phyloP scores from a whole-genome alignment of 1,140 invertebrate genomes.

The Plutomurus gul region DNA sequence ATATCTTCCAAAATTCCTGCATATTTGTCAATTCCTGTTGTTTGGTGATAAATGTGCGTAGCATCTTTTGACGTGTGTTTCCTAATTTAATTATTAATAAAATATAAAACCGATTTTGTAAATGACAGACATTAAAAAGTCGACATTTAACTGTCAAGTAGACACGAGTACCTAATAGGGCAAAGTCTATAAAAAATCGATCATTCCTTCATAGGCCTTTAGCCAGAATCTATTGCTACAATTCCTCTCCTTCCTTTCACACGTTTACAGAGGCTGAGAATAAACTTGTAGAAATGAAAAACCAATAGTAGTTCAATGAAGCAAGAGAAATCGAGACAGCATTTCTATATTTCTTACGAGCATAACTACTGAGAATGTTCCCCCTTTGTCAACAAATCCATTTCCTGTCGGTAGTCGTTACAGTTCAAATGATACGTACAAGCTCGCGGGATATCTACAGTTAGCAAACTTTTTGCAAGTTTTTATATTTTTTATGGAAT shows the following conservation, averaged over 20 bases:
- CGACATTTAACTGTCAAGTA: neutral
- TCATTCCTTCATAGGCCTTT: neutral
- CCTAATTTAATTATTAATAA: too few relatives aligned
- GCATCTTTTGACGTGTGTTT: too few relatives aligned
- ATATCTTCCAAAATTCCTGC: too few relatives aligned
- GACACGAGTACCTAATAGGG: neutral
- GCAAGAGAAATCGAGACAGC: constrained; percentile 5
- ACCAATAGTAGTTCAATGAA: constrained; percentile 15
- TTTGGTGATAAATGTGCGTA: too few relatives aligned
- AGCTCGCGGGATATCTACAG: too few relatives aligned
- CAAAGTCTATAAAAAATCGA: neutral
- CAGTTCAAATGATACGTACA: too few relatives aligned
- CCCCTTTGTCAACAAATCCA: neutral
- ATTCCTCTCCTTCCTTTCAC: neutral
- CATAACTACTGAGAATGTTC: too few relatives aligned
- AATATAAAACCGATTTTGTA: neutral
- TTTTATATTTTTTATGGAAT: neutral
- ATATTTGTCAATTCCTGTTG: too few relatives aligned
- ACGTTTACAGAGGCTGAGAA: neutral
- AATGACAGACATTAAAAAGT: neutral
- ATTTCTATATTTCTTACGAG: constrained; percentile 2
- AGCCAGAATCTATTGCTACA: neutral
- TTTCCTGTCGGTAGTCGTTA: neutral
- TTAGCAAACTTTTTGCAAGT: neutral
- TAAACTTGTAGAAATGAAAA: constrained; percentile 22